Conservation (phyloP, 2,888 invertebrate genomes). For the Xestia c-nigrum region DNA sequence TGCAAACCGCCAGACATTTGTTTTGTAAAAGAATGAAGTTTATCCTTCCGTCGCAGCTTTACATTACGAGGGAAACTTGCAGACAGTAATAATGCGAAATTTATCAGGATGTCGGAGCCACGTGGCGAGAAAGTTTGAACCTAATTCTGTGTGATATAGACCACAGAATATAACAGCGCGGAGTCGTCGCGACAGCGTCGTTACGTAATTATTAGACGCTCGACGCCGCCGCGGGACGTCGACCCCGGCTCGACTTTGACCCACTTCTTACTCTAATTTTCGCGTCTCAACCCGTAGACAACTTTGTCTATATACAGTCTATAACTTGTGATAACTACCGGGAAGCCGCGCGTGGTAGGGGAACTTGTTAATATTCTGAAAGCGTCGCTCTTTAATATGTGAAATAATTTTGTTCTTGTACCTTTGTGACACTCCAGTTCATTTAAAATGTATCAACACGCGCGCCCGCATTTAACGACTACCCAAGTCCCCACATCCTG, state of each 20-base stretch:
- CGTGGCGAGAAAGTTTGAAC: slow-evolving; percentile 63
- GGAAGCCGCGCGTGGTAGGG: slow-evolving; percentile 9
- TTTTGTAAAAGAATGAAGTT: slow-evolving; percentile 68
- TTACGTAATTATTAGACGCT: slow-evolving; percentile 87
- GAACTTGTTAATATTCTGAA: slow-evolving; percentile 28
- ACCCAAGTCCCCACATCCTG: slow-evolving; percentile 35
- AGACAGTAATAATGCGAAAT: slow-evolving; percentile 71
- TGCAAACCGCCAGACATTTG: slow-evolving; percentile 64
- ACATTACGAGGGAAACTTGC: slow-evolving; percentile 66
- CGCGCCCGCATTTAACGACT: slow-evolving; percentile 34
- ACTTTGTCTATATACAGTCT: slow-evolving; percentile 75
- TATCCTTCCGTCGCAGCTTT: slow-evolving; percentile 66
- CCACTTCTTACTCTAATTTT: slow-evolving; percentile 89
- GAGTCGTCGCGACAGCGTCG: slow-evolving; percentile 79
- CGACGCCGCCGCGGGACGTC: slow-evolving; percentile 79
- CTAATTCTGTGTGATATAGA: slow-evolving; percentile 63
- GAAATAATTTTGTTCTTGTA: slow-evolving; percentile 32
- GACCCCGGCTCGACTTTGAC: slow-evolving; percentile 89
- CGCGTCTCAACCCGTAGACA: slow-evolving; percentile 83
- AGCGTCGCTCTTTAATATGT: slow-evolving; percentile 18
- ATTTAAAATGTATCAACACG: slow-evolving; percentile 56
- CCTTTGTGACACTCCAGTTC: slow-evolving; percentile 26
- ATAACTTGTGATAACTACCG: slow-evolving; percentile 68
- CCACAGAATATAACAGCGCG: slow-evolving; percentile 63
- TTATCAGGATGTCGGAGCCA: slow-evolving; percentile 65